Conservation (phyloP, 2,113 vertebrate genomes). For the Laticauda laticaudata region DNA sequence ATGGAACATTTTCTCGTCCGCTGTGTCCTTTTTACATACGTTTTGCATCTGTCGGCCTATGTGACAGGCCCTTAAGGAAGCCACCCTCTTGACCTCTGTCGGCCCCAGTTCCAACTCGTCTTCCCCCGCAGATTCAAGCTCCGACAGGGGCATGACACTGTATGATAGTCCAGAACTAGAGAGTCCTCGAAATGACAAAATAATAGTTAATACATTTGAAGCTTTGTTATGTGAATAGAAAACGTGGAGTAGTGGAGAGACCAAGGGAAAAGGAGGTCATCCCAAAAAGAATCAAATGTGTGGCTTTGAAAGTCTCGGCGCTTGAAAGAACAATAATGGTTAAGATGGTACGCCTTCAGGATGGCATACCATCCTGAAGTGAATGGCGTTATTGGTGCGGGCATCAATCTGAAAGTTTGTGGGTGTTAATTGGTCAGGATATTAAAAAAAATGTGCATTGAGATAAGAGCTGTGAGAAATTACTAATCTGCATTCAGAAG, state of each 20-base stretch:
- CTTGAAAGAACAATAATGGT: neutral
- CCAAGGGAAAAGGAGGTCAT: neutral
- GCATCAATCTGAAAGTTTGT: constrained; percentile 7
- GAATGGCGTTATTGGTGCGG: constrained; percentile 16
- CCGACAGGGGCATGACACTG: no score
- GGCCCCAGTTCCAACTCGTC: no score
- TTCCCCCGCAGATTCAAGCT: no score
- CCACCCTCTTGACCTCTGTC: no score
- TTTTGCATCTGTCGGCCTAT: no score
- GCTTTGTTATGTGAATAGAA: neutral
- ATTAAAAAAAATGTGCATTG: neutral
- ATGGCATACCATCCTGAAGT: no score
- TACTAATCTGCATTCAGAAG: constrained; percentile 6
- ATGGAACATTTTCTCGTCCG: no score
- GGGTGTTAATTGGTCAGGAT: constrained; percentile 35
- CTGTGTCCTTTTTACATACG: no score
- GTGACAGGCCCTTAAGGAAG: no score
- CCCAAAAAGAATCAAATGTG: neutral
- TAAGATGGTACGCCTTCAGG: neutral
- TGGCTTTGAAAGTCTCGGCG: neutral
- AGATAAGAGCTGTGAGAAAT: neutral
- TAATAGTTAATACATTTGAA: neutral
- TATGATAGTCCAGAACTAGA: neutral
- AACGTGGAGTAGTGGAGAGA: neutral
- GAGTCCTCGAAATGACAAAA: neutral